These are phyloP conservation scores for Bombylius discolor DNA, from an alignment of 2,888 invertebrate species.

Conservation along the genomic window DNA sequence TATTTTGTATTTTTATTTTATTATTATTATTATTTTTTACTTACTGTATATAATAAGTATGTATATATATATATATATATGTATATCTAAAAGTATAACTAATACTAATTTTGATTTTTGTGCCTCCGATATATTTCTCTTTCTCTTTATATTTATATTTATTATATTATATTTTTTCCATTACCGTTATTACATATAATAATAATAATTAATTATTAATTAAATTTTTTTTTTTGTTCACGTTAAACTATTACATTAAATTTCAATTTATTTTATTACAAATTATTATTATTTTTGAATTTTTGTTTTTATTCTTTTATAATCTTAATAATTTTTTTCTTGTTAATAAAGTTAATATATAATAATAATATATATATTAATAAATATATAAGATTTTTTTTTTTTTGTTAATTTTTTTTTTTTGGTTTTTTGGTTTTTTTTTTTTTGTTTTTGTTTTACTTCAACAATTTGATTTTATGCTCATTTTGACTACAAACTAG, in stretches of 20 bases:
- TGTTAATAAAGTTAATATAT: background rate
- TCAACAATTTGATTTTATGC: conserved; percentile 11
- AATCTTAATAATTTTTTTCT: background rate
- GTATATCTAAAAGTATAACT: conserved; percentile 1
- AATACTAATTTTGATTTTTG: conserved; percentile 16
- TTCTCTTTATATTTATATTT: conserved; percentile 4
- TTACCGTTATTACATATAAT: background rate
- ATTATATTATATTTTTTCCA: conserved; percentile 4
- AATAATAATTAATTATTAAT: background rate
- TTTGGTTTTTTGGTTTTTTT: conserved; percentile 4
- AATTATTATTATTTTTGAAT: background rate
- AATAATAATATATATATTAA: background rate
- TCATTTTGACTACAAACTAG: conserved; percentile 12
- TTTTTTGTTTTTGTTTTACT: conserved; percentile 5
- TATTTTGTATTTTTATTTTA: no score
- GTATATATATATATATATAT: no score
- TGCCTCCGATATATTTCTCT: conserved; percentile 14
- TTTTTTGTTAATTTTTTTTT: conserved; percentile 5
- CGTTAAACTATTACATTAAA: no score
- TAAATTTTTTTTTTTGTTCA: background rate
- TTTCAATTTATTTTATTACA: no score
- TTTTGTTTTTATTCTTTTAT: background rate
- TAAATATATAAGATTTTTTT: background rate
- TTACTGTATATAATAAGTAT: no score
- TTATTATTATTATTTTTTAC: no score